phyloP scores from a whole-genome alignment of 2,113 vertebrate species.

The Nycticebus coucang region DNA sequence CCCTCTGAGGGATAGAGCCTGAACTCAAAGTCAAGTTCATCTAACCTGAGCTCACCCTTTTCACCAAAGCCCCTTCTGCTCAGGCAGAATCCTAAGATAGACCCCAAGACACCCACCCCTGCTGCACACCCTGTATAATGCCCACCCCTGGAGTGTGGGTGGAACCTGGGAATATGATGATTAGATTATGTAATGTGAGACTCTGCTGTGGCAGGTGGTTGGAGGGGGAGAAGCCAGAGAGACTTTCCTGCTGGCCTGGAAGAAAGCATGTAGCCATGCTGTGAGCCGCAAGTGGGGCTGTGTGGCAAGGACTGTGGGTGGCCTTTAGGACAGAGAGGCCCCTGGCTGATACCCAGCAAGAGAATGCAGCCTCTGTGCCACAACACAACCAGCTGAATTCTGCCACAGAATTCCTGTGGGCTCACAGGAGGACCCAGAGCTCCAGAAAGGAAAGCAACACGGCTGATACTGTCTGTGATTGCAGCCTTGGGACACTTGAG shows the following conservation, averaged over 20 bases:
- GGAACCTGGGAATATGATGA: not conserved
- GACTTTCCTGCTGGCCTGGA: not conserved
- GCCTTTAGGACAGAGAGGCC: not conserved
- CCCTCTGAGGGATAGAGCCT: not conserved
- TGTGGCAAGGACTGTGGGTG: not conserved
- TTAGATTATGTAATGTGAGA: not conserved
- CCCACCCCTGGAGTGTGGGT: not conserved
- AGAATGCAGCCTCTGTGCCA: not conserved
- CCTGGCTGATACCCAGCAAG: not conserved
- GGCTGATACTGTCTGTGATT: fast-evolving
- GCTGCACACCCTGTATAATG: not conserved
- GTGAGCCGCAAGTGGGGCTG: not conserved
- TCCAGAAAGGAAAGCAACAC: not conserved
- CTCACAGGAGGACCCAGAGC: not conserved
- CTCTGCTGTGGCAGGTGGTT: not conserved
- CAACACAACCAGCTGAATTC: not conserved
- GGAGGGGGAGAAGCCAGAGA: not conserved
- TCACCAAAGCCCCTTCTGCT: not conserved
- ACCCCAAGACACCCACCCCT: not conserved
- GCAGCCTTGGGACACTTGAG: not conserved
- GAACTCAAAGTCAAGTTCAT: constrained; percentile 34
- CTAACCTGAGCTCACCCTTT: not conserved
- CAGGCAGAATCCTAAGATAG: not conserved
- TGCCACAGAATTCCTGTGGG: not conserved
- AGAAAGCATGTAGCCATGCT: not conserved